phyloP scores from a whole-genome alignment of 2,797 vertebrate species.

The Coilia nasus region DNA sequence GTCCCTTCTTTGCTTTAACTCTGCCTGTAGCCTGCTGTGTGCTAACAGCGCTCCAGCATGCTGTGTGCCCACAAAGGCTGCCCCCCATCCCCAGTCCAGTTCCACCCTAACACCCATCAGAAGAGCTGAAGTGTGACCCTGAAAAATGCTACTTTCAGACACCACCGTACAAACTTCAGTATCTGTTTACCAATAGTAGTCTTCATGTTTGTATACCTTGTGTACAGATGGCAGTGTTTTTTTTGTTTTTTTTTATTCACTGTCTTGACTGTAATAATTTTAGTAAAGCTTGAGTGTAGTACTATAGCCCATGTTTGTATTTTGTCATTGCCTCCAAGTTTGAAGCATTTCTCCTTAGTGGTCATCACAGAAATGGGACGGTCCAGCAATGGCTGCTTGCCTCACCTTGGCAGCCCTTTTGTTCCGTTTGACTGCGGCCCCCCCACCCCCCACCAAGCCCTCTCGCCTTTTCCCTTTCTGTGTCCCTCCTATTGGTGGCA shows the following conservation, averaged over 20 bases:
- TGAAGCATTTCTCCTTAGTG: slow-evolving; percentile 11
- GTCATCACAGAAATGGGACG: background rate
- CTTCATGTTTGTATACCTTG: background rate
- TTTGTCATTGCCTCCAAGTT: background rate
- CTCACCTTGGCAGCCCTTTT: slow-evolving; percentile 36
- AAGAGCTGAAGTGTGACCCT: background rate
- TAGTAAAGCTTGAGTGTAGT: background rate
- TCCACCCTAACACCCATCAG: background rate
- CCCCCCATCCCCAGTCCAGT: background rate
- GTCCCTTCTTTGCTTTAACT: slow-evolving; percentile 4
- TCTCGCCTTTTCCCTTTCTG: background rate
- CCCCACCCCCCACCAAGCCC: background rate
- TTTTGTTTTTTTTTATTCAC: background rate
- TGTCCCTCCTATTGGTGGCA: slow-evolving; percentile 6
- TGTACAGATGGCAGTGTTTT: background rate
- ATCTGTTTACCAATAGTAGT: background rate
- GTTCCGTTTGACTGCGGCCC: slow-evolving; percentile 19
- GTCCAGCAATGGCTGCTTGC: background rate
- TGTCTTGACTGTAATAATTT: background rate
- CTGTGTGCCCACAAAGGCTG: background rate
- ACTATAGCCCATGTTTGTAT: background rate
- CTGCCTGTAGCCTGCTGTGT: slow-evolving; percentile 34
- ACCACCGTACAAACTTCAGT: background rate
- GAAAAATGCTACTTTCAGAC: background rate
- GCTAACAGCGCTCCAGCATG: slow-evolving; percentile 37